Evolutionary conservation across 2,888 invertebrate species (phyloP), one percentile per base, ranked within the genome.

Genomic region (Cantharis rufa): DNA sequence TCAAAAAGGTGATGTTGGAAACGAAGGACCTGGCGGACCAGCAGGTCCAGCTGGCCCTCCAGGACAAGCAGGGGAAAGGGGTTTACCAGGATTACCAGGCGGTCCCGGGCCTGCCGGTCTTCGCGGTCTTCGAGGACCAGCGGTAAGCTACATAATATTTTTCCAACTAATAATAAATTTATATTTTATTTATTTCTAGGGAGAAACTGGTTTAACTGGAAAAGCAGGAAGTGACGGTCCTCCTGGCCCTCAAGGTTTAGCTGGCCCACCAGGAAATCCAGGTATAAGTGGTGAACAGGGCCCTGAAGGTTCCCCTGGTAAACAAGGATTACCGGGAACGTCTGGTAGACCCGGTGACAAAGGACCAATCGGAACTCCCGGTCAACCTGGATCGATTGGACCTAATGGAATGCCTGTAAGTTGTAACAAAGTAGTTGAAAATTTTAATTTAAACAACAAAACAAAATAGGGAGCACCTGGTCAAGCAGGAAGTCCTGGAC

Each of bases 291-390:
- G 92, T 10, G 92, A 92, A 82, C 88, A 89, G 78, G 93, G 93
- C 16, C 89, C 90, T 1, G 91, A 91, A 85, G 92, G 91, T 62
- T 84, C 92, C 1, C 87, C 92, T 0, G 94, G 95, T 7, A 94
- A 94, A 85, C 89, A 91, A 72, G 95, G 95, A 2, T 91, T 92
- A 61, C 91, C 93, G 0, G 95, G 95, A 68, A 91, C 94, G 79
- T 85, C 92, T 3, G 95, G 95, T 48, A 88, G 94, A 79, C 90
- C 92, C 16, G 95, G 95, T 18, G 95, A 95, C 84, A 95, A 94
- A 84, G 95, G 94, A 71, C 94, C 94, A 0, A 87, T 90, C 15
- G 94, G 94, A 71, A 88, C 90, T 72, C 87, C 91, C 7, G 95
- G 95, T 3, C 87, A 89, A 71, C 89, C 92, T 11, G 95, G 95